Base-by-base conservation (phyloP, 92 coral and sea anemone species). In the Palythoa heliodiscus region DNA sequence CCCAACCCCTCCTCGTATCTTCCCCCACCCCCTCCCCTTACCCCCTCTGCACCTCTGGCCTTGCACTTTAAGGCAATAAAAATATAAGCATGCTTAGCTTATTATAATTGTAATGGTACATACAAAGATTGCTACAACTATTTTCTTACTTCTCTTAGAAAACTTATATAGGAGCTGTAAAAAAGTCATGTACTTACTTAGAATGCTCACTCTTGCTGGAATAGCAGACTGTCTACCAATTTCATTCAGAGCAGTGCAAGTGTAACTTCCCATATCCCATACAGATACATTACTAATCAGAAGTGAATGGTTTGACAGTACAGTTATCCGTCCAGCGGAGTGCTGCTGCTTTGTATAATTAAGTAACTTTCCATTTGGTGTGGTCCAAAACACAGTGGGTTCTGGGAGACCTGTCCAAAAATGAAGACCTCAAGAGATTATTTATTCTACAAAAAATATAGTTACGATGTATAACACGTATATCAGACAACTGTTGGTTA, bases 301-400 rank as follows among this genome's bases (percentile, higher is more conserved):
- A 11, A 96, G 80, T 12, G 99, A 92, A 52, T 96, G 89, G 86
- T 96, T 96, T 11, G 88, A 73, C 77, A 92, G 85, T 69, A 96
- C 95, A 63, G 88, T 89, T 40, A 86, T 72, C 52, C 87, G 76
- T 60, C 90, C 89, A 23, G 78, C 83, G 15, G 20, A 75, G 63
- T 25, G 29, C 5, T 76, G 86, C 25, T 61, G 83, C 15, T 84
- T 76, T 39, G 71, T 80, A 64, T 77, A 23, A 25, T 89, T 90
- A 22, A 87, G 43, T 37, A 71, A 71, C 22, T 68, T 82, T 55
- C 98, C 97, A 77, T 73, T 89, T 40, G 99, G 95, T 50, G 75
- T 67, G 78, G 89, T 89, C 99, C 99, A 92, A 20, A 86, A 61
- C 29, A 93, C 89, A 54, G 73, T 48, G 15, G 98, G 95, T 15